Conservation (phyloP, 2,113 vertebrate genomes). For the Chitala chitala region DNA sequence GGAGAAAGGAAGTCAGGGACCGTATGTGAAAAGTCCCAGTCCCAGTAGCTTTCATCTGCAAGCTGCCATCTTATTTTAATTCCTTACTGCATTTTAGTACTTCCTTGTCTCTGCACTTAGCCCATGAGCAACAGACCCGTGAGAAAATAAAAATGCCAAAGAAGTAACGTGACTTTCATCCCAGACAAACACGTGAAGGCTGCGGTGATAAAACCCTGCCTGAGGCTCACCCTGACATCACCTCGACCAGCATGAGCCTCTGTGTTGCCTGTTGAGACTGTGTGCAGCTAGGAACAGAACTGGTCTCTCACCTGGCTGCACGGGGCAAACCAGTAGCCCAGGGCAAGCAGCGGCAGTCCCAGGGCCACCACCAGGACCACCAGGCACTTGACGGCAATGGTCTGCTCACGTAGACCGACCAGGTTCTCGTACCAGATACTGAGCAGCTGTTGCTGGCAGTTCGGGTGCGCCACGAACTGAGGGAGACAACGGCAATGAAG, state of each 20-base stretch:
- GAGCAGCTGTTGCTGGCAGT: conserved; percentile 84
- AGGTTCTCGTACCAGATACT: conserved; percentile 89
- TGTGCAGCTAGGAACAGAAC: background rate
- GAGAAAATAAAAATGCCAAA: too few species aligned
- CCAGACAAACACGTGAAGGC: background rate
- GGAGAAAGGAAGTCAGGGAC: background rate
- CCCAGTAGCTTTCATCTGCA: background rate
- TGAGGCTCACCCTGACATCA: too few species aligned
- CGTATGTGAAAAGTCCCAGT: background rate
- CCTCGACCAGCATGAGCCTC: background rate
- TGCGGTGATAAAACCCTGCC: background rate
- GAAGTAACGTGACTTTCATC: too few species aligned
- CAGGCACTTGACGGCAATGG: conserved; percentile 77
- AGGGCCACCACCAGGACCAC: conserved; percentile 79
- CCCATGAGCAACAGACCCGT: too few species aligned
- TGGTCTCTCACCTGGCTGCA: conserved; percentile 73
- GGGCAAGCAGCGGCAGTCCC: conserved; percentile 76
- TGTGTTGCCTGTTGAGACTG: background rate
- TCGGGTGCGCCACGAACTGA: conserved; percentile 86
- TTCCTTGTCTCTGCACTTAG: too few species aligned
- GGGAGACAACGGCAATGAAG: conserved; percentile 29
- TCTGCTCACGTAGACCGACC: conserved; percentile 76
- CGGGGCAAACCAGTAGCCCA: conserved; percentile 82
- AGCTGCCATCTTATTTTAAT: too few species aligned
- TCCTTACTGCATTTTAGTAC: too few species aligned